Evolutionary conservation across 2,113 vertebrate species (phyloP).

Genomic region (Pontoporia blainvillei): DNA sequence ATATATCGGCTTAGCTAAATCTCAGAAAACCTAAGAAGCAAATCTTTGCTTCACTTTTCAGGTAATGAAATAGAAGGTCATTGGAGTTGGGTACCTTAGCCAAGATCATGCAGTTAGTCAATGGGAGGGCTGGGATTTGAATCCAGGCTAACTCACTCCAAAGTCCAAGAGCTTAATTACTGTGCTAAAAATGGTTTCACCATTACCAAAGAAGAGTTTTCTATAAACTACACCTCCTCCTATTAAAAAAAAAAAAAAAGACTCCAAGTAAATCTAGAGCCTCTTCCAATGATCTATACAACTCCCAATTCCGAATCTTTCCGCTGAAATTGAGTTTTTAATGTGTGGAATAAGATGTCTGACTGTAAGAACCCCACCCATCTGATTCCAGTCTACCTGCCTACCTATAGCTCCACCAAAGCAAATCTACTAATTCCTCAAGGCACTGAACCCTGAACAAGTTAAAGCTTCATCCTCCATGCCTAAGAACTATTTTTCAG

Average conservation of each 20-base stretch:
- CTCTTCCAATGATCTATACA: not conserved
- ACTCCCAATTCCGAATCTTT: not conserved
- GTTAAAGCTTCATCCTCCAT: not conserved
- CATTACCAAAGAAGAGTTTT: not conserved
- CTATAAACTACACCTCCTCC: not conserved
- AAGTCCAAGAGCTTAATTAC: not conserved
- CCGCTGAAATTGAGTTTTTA: not conserved
- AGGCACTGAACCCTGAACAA: not conserved
- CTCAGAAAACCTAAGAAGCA: not conserved
- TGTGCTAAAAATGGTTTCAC: not conserved
- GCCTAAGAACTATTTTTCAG: not conserved
- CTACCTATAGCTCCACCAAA: not conserved
- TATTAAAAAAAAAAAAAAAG: not conserved
- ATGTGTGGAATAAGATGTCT: not conserved
- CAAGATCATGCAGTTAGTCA: not conserved
- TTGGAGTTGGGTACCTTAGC: not conserved
- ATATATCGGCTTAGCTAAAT: not conserved
- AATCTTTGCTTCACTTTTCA: not conserved
- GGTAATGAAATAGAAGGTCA: not conserved
- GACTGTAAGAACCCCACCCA: not conserved
- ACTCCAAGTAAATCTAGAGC: not conserved
- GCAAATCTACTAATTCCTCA: not conserved
- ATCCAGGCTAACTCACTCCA: not conserved
- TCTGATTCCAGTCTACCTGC: not conserved
- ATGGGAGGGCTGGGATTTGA: not conserved